Conservation (phyloP, 2,113 vertebrate species). For the Noctilio leporinus region DNA sequence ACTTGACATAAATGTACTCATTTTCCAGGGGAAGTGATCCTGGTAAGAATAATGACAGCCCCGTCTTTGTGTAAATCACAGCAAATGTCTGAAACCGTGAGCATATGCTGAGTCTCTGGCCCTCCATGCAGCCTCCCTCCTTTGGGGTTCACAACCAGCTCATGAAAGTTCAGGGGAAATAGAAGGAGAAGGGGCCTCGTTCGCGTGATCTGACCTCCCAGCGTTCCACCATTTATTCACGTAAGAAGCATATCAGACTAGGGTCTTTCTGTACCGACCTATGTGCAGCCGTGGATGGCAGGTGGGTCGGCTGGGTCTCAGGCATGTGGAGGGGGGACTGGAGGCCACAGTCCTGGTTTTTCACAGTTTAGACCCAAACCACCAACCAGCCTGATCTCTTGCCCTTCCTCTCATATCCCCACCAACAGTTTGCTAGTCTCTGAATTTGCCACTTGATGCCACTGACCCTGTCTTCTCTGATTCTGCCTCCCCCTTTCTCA, state of each 20-base stretch:
- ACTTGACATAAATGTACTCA: neutral
- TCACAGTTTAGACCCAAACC: neutral
- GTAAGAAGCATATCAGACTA: neutral
- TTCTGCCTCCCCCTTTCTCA: neutral
- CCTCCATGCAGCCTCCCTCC: neutral
- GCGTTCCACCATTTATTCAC: neutral
- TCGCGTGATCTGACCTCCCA: neutral
- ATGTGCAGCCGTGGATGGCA: neutral
- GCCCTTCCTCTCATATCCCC: rapidly evolving
- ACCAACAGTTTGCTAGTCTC: neutral
- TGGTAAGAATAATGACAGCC: slow-evolving; percentile 25
- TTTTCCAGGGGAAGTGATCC: slow-evolving; percentile 12
- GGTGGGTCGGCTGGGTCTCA: no score
- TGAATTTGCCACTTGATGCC: neutral
- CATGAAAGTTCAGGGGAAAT: neutral
- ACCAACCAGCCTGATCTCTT: neutral
- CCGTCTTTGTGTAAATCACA: neutral
- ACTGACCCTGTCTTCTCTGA: neutral
- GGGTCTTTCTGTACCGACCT: neutral
- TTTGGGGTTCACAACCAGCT: neutral
- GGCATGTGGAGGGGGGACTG: neutral
- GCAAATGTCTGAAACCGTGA: neutral
- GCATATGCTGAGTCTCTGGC: neutral
- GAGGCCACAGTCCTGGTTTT: neutral
- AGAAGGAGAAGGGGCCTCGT: neutral